These are phyloP conservation scores for Xenotilapia caudafasciata DNA, from an alignment of 2,113 vertebrate species.

Conservation along the genomic window DNA sequence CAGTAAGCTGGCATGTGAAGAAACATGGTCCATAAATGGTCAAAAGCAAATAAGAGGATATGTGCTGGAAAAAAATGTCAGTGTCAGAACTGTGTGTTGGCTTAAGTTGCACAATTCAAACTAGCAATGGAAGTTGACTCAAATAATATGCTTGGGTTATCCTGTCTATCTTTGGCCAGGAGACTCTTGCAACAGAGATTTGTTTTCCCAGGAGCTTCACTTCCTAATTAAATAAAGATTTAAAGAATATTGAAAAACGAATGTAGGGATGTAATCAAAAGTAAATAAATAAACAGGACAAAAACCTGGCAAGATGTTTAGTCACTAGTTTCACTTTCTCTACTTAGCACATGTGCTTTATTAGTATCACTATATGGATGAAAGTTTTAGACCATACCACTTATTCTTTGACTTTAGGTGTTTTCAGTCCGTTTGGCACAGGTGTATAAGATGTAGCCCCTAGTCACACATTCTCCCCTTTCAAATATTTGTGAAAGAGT, in stretches of 20 bases:
- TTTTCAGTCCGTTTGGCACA: rapidly evolving
- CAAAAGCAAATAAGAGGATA: not conserved
- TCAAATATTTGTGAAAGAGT: not conserved
- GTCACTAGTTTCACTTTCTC: not conserved
- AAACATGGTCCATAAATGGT: not conserved
- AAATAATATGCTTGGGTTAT: rapidly evolving
- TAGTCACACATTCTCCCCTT: not conserved
- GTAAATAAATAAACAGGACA: not conserved
- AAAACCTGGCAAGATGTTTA: not conserved
- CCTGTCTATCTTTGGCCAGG: not conserved
- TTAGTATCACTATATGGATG: not conserved
- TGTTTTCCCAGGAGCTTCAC: rapidly evolving
- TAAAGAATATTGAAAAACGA: not conserved
- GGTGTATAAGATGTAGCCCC: not conserved
- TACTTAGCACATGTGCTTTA: not conserved
- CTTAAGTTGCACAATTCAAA: rapidly evolving
- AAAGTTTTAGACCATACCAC: not conserved
- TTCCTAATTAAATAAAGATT: not conserved
- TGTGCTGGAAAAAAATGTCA: not conserved
- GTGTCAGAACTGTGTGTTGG: not conserved
- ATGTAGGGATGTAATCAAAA: not conserved
- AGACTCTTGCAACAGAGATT: not conserved
- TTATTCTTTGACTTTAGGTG: not conserved
- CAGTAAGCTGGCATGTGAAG: not conserved
- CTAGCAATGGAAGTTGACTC: not conserved